Evolutionary conservation across 2,797 vertebrate genomes (phyloP).

Genomic region (Mastacembelus armatus): DNA sequence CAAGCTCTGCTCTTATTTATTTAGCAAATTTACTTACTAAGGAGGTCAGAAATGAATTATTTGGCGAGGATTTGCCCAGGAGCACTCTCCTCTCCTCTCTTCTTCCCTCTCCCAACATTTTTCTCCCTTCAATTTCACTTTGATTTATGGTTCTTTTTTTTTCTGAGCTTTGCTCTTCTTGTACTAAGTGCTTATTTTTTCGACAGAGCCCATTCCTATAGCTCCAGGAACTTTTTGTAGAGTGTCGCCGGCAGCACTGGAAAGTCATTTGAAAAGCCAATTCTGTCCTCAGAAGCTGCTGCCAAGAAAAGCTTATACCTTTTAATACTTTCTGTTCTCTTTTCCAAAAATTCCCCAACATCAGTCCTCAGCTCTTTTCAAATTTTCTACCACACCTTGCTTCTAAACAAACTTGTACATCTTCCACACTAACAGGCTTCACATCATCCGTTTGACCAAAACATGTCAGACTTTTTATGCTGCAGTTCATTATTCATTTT

Average conservation of each 20-base stretch:
- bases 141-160: slow-evolving; percentile 75
- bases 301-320: slow-evolving; percentile 81
- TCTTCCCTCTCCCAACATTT: slow-evolving; percentile 77
- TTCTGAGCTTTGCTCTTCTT: slow-evolving; percentile 72
- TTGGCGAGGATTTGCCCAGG: slow-evolving; percentile 84
- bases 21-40: slow-evolving; percentile 88
- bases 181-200: slow-evolving; percentile 80
- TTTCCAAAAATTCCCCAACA: slow-evolving; percentile 56
- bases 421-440: slow-evolving; percentile 53
- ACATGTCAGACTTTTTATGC: slow-evolving; percentile 38
- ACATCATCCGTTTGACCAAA: slow-evolving; percentile 41
- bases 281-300: slow-evolving; percentile 77
- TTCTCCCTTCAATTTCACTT: slow-evolving; percentile 79
- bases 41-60: slow-evolving; percentile 88
- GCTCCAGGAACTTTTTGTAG: slow-evolving; percentile 80
- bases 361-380: slow-evolving; percentile 44
- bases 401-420: slow-evolving; percentile 46
- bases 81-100: slow-evolving; percentile 75
- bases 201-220: slow-evolving; percentile 75
- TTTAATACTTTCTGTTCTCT: slow-evolving; percentile 77
- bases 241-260: slow-evolving; percentile 77
- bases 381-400: slow-evolving; percentile 39
- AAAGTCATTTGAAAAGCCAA: slow-evolving; percentile 81
- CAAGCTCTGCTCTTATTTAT: slow-evolving; percentile 86
- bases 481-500: slow-evolving; percentile 42